Percentiles rank a stretch among this genome's conserved stretches.
These are phyloP conservation scores for Pseudochromis fuscus DNA, from an alignment of 2,797 vertebrate species.

Conservation along the genomic window DNA sequence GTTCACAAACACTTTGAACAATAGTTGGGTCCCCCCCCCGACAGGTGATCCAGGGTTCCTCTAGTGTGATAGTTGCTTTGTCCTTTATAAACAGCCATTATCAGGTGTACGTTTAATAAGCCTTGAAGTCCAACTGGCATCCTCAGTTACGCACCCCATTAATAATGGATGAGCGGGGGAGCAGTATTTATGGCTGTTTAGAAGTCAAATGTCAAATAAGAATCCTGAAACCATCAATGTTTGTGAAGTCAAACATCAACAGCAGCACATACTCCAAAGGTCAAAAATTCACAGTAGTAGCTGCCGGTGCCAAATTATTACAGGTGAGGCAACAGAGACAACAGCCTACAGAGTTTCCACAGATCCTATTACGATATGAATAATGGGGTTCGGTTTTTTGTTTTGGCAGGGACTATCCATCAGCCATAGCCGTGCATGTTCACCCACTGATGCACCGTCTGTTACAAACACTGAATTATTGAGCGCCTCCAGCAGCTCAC, in stretches of 20 bases:
- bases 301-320: slow-evolving; percentile 59
- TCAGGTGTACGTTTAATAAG: slow-evolving; percentile 81
- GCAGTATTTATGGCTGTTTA: slow-evolving; percentile 58
- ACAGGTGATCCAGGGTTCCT: slow-evolving; percentile 73
- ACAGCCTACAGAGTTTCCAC: slow-evolving; percentile 69
- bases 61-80: slow-evolving; percentile 55
- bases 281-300: slow-evolving; percentile 45
- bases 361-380: slow-evolving; percentile 80
- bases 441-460: slow-evolving; percentile 84
- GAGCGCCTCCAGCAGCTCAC: slow-evolving; percentile 78
- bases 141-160: slow-evolving; percentile 74
- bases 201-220: slow-evolving; percentile 59
- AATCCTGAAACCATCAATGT: slow-evolving; percentile 37
- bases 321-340: slow-evolving; percentile 55
- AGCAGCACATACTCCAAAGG: slow-evolving; percentile 21
- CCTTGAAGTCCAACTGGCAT: slow-evolving; percentile 78
- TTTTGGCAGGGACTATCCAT: slow-evolving; percentile 79
- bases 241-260: slow-evolving; percentile 55
- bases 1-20: slow-evolving; percentile 56
- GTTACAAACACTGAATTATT: slow-evolving; percentile 90
- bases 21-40: slow-evolving; percentile 61
- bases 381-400: slow-evolving; percentile 75
- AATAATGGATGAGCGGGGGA: slow-evolving; percentile 75
- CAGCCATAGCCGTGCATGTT: slow-evolving; percentile 67
- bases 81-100: slow-evolving; percentile 73